Percentiles rank a stretch among this genome's conserved stretches.
Evolutionary conservation across 37 sponge, comb jelly and placozoan genomes (phyloP).

Genomic region (Ianthella basta): DNA sequence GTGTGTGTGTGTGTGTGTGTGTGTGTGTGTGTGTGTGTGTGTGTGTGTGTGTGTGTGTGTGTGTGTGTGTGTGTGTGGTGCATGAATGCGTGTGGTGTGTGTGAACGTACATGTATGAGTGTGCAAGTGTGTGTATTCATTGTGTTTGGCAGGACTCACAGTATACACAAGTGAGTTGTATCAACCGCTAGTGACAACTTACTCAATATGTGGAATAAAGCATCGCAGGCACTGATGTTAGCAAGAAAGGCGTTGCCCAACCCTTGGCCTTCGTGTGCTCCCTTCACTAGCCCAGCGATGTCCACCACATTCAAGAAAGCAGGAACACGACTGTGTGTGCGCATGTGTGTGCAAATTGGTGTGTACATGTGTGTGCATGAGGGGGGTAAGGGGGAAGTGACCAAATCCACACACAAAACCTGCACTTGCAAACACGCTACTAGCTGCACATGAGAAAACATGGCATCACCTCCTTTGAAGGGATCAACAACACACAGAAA

Average conservation of each 20-base stretch:
- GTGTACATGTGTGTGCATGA: background rate
- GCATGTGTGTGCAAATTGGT: too few relatives aligned
- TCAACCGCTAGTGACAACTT: slow-evolving; percentile 33
- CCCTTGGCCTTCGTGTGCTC: slow-evolving; percentile 99
- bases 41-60: too few relatives aligned
- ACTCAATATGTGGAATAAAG: slow-evolving; percentile 88
- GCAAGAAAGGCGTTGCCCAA: slow-evolving; percentile 98
- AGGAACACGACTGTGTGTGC: slow-evolving; percentile 69
- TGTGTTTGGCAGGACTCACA: background rate
- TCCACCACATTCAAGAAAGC: slow-evolving; percentile 93
- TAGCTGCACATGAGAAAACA: background rate
- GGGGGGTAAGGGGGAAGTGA: background rate
- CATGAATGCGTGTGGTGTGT: too few relatives aligned
- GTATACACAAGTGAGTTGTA: background rate
- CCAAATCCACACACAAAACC: background rate
- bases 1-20: too few relatives aligned
- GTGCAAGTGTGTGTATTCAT: too few relatives aligned
- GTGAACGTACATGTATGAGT: too few relatives aligned
- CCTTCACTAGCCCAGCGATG: slow-evolving; percentile 97
- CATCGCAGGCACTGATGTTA: slow-evolving; percentile 96
- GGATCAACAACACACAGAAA: too few relatives aligned
- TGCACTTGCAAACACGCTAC: background rate
- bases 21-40: too few relatives aligned
- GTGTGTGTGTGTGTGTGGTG: too few relatives aligned
- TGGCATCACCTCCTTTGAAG: too few relatives aligned